Evolutionary conservation across 2,113 vertebrate species (phyloP).

Genomic region (Desmodus rotundus): DNA sequence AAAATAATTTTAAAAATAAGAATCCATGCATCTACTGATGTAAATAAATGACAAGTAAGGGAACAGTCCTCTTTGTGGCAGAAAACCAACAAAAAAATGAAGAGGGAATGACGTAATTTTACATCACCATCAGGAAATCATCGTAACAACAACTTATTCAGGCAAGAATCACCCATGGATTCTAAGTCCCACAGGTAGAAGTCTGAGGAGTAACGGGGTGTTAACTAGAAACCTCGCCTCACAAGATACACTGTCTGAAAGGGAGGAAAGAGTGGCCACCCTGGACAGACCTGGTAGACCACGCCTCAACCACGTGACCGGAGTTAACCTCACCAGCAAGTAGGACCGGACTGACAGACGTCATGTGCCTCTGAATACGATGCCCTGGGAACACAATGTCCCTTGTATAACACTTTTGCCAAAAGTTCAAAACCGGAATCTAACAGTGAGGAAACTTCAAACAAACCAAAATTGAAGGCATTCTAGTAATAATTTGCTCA

Average conservation of each 20-base stretch:
- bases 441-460: background rate
- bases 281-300: background rate
- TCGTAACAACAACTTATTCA: background rate
- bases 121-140: background rate
- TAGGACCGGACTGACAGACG: background rate
- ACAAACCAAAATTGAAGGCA: background rate
- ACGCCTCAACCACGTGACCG: background rate
- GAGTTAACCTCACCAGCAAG: background rate
- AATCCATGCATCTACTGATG: background rate
- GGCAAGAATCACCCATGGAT: background rate
- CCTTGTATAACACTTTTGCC: background rate
- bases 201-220: background rate
- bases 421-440: background rate
- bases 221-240: background rate
- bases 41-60: background rate
- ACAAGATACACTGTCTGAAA: background rate
- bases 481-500: no score
- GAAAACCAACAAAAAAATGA: background rate
- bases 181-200: background rate
- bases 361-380: accelerated
- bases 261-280: background rate
- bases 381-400: background rate
- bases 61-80: background rate
- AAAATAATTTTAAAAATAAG: background rate
- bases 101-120: background rate